Evolutionary conservation across 2,797 vertebrate genomes (phyloP).

Genomic region (Botia kubotai): DNA sequence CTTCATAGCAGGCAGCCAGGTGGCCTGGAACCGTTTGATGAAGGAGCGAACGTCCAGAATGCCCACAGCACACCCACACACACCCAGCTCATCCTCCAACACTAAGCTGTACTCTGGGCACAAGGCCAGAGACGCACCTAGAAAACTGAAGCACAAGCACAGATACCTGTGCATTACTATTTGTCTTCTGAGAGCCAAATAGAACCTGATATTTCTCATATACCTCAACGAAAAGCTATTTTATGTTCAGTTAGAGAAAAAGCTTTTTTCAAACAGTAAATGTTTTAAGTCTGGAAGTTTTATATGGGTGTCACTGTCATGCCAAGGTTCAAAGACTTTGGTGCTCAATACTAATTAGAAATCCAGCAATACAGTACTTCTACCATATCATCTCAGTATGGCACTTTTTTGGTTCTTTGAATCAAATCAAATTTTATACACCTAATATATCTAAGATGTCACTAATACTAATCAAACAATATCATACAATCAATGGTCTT

Average conservation of each 20-base stretch:
- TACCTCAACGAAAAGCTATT: neutral
- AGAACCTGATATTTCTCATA: conserved; percentile 16
- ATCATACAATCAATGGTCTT: too few species aligned
- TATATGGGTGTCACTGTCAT: too few species aligned
- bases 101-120: conserved; percentile 85
- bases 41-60: conserved; percentile 81
- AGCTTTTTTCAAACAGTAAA: too few species aligned
- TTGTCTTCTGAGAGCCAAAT: neutral
- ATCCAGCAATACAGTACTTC: too few species aligned
- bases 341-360: too few species aligned
- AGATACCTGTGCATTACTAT: conserved; percentile 10
- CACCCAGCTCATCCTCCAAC: conserved; percentile 84
- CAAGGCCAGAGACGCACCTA: conserved; percentile 83
- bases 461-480: too few species aligned
- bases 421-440: too few species aligned
- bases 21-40: conserved; percentile 80
- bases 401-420: too few species aligned
- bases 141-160: conserved; percentile 71
- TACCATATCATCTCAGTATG: too few species aligned
- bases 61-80: conserved; percentile 82
- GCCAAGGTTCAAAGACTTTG: too few species aligned
- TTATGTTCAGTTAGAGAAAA: neutral
- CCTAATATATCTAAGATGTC: too few species aligned
- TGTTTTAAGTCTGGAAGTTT: too few species aligned
- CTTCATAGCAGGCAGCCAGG: conserved; percentile 82